Conservation (phyloP, 37 sponge, comb jelly and placozoan genomes). For the Theonella swinhoei region DNA sequence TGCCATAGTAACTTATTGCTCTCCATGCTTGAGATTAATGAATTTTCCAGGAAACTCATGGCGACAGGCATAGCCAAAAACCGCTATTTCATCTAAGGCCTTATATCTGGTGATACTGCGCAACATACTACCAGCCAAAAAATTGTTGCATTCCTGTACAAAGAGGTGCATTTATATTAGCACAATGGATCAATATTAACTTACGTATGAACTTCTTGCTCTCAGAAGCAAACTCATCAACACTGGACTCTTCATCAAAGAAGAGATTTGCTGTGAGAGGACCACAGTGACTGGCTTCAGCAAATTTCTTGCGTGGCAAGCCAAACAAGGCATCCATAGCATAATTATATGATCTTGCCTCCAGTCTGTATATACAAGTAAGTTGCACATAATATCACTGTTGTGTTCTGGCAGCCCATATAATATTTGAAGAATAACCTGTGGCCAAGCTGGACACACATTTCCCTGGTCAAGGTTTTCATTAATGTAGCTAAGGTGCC, state of each 20-base stretch:
- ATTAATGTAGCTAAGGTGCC: too few species aligned
- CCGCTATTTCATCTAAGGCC: slow-evolving; percentile 31
- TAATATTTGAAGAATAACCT: not conserved
- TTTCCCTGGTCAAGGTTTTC: not conserved
- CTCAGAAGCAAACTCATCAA: slow-evolving; percentile 7
- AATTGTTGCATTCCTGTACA: slow-evolving; percentile 21
- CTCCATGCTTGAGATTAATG: slow-evolving; percentile 33
- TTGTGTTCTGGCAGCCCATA: not conserved
- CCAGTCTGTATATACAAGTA: not conserved
- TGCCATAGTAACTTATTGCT: not conserved
- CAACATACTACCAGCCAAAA: slow-evolving; percentile 21
- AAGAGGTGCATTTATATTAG: not conserved
- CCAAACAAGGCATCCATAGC: slow-evolving; percentile 41
- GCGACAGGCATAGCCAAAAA: slow-evolving; percentile 35
- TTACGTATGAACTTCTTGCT: too few species aligned
- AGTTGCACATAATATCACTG: not conserved
- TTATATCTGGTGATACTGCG: slow-evolving; percentile 1
- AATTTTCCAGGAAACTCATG: slow-evolving; percentile 26
- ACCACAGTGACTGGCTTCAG: not conserved
- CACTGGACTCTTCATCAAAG: not conserved
- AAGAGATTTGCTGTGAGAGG: not conserved
- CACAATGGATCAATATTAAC: too few species aligned
- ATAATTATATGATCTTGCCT: too few species aligned
- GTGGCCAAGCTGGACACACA: slow-evolving; percentile 30
- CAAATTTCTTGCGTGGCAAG: slow-evolving; percentile 18